Base-by-base conservation (phyloP, 2,113 vertebrate species). In the Oxyura jamaicensis region DNA sequence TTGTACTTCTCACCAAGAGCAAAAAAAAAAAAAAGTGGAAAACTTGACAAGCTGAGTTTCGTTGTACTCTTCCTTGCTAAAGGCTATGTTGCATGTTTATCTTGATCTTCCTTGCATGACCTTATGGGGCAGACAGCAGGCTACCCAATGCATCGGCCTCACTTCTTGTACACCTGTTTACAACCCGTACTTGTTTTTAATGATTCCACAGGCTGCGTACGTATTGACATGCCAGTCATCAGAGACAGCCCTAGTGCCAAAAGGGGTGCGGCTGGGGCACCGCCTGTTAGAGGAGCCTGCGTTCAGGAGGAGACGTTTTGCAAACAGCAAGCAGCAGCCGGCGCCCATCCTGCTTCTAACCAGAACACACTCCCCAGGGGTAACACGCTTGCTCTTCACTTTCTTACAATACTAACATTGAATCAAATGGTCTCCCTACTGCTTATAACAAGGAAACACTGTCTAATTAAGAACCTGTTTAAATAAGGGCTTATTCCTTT, bases 61-160 rank as follows among this genome's bases (percentile, higher is more conserved):
- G 20, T 78, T 88, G 23, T 39, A 41, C 42, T 88, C 41, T 86
- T 77, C 91, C 74, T 95, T 91, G 59, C 83, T 96, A 88, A 76
- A 44, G 50, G 71, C 6, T 73, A 41, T 68, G 28, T 44, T 56
- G 6, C 52, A 56, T 10, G 60, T n/a, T 87, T 86, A n/a, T 63
- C 52, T 83, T 36, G 69, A 71, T 26, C 52, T 56, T 35, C 42
- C 85, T 60, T 5, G 0, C 10, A 4, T 46, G 33, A 88, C 83
- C 58, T 90, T 83, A 90, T 0, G 0, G 25, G 58, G 58, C 31
- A 94, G 75, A 2, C 41, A 42, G 86, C 81, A 59, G 39, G 71
- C 68, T 42, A 93, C 36, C 8, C 84, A 55, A 65, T 63, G 46
- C 39, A 65, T 76, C 36, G 79, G 53, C 75, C 25, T 83, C 79